Conservation (phyloP, 2,888 invertebrate genomes). For the Eurytoma californica region DNA sequence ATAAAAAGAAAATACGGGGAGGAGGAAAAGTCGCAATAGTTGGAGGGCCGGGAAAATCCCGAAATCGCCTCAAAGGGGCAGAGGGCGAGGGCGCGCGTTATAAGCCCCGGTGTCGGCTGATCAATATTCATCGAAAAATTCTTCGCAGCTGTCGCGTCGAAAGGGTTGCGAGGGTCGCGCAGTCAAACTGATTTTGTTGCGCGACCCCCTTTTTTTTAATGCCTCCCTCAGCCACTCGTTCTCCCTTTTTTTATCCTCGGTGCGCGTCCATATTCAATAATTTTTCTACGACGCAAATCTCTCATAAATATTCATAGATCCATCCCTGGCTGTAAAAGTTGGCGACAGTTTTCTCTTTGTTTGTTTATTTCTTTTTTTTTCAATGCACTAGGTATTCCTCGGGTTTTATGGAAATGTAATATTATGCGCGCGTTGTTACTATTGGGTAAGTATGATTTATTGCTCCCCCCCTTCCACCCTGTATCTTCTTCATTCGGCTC, state of each 20-base stretch:
- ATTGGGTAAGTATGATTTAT: too few species aligned
- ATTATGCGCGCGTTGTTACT: too few species aligned
- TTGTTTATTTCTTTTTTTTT: not conserved
- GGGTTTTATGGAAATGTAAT: too few species aligned
- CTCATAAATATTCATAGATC: conserved; percentile 36
- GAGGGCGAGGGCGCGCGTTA: not conserved
- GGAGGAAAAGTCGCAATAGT: not conserved
- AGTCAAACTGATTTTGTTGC: not conserved
- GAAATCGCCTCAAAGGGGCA: not conserved
- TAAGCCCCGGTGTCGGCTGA: conserved; percentile 9
- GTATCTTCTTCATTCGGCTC: not conserved
- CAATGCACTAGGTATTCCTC: not conserved
- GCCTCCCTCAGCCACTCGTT: not conserved
- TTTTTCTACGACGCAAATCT: conserved; percentile 3
- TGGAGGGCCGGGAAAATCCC: not conserved
- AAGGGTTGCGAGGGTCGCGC: not conserved
- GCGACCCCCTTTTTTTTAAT: not conserved
- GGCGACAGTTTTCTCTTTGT: not conserved
- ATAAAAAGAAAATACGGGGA: not conserved
- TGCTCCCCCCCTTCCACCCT: too few species aligned
- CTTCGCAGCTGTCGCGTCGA: conserved; percentile 25
- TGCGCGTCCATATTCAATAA: conserved; percentile 9
- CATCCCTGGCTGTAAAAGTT: conserved; percentile 15
- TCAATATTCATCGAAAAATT: conserved; percentile 48
- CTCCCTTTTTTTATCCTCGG: not conserved